Percentiles rank a stretch among this genome's conserved stretches.
These are phyloP conservation scores for Invenusta paracnida DNA, from an alignment of 2,888 invertebrate genomes.

Conservation along the genomic window DNA sequence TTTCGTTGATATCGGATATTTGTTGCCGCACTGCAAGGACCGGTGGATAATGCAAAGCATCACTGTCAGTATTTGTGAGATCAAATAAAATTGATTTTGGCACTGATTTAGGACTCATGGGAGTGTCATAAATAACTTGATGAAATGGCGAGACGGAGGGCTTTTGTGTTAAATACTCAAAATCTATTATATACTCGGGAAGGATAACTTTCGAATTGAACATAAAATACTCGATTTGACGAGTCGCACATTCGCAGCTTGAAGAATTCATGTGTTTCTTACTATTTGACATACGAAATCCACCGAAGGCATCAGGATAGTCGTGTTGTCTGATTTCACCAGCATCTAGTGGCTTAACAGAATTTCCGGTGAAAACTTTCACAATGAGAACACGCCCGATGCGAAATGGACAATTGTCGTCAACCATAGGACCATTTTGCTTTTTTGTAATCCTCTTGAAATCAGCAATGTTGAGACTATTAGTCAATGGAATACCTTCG, in stretches of 20 bases:
- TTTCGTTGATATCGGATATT: neutral
- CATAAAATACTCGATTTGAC: slow-evolving; percentile 60
- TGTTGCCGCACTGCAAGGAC: neutral
- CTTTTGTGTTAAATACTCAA: slow-evolving; percentile 55
- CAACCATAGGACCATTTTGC: slow-evolving; percentile 38
- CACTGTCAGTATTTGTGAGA: neutral
- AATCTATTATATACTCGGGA: slow-evolving; percentile 60
- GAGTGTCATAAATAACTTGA: slow-evolving; percentile 12
- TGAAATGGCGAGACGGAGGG: slow-evolving; percentile 28
- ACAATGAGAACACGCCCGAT: slow-evolving; percentile 49
- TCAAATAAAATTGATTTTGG: neutral
- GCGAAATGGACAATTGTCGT: slow-evolving; percentile 54
- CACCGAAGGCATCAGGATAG: neutral
- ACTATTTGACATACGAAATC: neutral
- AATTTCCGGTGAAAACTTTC: slow-evolving; percentile 36
- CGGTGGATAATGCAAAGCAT: neutral
- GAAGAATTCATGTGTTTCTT: neutral
- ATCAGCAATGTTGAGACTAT: slow-evolving; percentile 58
- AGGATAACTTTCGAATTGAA: slow-evolving; percentile 57
- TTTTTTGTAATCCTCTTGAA: slow-evolving; percentile 50
- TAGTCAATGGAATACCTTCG: slow-evolving; percentile 55
- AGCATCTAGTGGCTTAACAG: neutral
- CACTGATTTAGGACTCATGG: neutral
- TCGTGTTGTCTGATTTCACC: slow-evolving; percentile 33
- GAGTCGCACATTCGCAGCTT: slow-evolving; percentile 57